These are phyloP conservation scores for Mycetomoellerius zeteki DNA, from an alignment of 1,140 invertebrate genomes.

Conservation along the genomic window DNA sequence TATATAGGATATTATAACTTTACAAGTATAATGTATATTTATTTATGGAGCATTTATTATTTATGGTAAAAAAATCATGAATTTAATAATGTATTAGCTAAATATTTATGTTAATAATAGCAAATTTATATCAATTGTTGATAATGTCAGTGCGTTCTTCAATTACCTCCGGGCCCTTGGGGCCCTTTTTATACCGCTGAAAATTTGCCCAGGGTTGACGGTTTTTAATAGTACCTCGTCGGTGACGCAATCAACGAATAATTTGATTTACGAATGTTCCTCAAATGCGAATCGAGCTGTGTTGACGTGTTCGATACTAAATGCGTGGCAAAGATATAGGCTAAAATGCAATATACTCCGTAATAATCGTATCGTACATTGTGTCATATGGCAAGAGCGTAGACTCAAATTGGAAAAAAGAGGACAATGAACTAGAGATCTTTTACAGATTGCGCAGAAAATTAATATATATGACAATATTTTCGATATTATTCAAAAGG, in stretches of 20 bases:
- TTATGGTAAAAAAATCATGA: no score
- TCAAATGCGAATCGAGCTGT: not conserved
- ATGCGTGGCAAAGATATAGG: not conserved
- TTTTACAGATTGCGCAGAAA: not conserved
- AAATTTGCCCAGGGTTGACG: no score
- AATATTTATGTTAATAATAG: no score
- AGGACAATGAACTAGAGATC: not conserved
- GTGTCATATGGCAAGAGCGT: conserved; percentile 36
- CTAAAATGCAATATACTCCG: conserved; percentile 22
- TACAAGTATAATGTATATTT: no score
- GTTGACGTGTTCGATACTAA: not conserved
- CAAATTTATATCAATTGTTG: no score
- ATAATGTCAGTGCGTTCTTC: no score
- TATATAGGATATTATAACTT: no score
- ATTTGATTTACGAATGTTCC: not conserved
- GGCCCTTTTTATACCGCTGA: no score
- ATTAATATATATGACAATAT: not conserved
- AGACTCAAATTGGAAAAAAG: not conserved
- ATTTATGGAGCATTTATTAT: no score
- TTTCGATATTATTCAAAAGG: not conserved
- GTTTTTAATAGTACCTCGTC: no score
- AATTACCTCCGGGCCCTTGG: no score
- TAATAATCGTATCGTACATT: conserved; percentile 14
- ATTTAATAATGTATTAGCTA: no score
- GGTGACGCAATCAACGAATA: not conserved